Base-by-base conservation (phyloP, 1,140 invertebrate species). In the Piezodorus guildinii region DNA sequence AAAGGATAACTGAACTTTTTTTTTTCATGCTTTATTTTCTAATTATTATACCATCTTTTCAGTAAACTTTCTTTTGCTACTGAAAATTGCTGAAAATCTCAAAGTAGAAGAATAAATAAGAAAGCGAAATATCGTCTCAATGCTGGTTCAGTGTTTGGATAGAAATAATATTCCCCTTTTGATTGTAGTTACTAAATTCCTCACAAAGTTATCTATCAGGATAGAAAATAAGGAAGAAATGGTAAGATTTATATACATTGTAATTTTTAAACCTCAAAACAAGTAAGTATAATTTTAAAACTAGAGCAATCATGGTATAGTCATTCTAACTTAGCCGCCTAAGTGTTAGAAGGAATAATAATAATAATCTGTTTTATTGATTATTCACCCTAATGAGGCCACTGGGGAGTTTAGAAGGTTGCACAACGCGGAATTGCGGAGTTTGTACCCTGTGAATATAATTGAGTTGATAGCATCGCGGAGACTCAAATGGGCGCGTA, bases 41-140 rank as follows among this genome's bases (percentile, higher is more conserved):
- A 19, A 21, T 12, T 54, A 19, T 49, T 49, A 34, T 64, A 49
- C 67, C 52, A 65, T 67, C 66, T 67, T 67, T 74, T 64, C 64
- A 78, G 87, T 89, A 60, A 84, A 86, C 15, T 94, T 94, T 75
- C 94, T 96, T 75, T 79, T 99, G 66, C 77, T 99, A 52, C 76
- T 97, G 21, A 97, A 98, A 75, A 86, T 99, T 71, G 89, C 95
- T 8, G 94, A 98, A 76, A 95, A 98, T 77, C 81, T 89, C 16
- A 90, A 85, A 74, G 84, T 97, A 10, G 95, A 98, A 77, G 86
- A 94, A 74, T 99, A 99, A 80, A 98, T 99, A 91, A 83, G 90
- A 8, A 92, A 93, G 67, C 91, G 94, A 73, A 91, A 93, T 68
- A 85, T 98, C 66, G 86, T 97, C 2, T 83, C 83, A 27, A 83